Base-by-base conservation (phyloP, 2,797 vertebrate genomes). In the Epinephelus awoara region DNA sequence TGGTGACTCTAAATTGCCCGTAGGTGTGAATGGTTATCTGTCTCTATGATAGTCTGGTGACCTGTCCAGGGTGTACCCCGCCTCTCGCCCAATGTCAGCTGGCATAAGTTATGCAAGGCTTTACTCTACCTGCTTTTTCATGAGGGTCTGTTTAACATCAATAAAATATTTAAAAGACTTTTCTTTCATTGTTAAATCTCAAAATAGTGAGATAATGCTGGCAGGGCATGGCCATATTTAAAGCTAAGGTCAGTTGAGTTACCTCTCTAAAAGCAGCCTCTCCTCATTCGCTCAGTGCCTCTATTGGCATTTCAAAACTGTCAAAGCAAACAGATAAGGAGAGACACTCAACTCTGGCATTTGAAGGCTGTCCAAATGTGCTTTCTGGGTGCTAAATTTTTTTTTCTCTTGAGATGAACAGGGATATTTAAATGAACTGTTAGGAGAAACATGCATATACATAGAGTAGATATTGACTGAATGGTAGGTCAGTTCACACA, bases 381-480 rank as follows among this genome's bases (percentile, higher is more conserved):
- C 6, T 23, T 65, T 71, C 8, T 0, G 3, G 23, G 27, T 40
- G 17, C 51, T 54, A 52, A 21, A 27, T 44, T 34, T 55, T 51
- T 62, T 64, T 38, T 62, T 54, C 29, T 46, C 29, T 46, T 19
- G 4, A 11, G 34, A 61, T 54, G 47, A 49, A 65, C 50, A 46
- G 18, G 3, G n/a, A 79, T 34, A 40, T 74, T 67, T 29, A 50
- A 61, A 76, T 77, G 3, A 59, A 75, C 40, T 50, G 42, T 83
- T 82, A 47, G 47, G 42, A 69, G 50, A 54, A 65, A 71, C 64
- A 78, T 19, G 65, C 49, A 83, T 19, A 65, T n/a, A 65, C 29
- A 73, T 17, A 58, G 11, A 51, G 69, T 8, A 64, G 49, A 77
- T 80, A 74, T 42, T 82, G 75, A 89, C 85, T 85, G 75, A 85